phyloP scores from a whole-genome alignment of 2,113 vertebrate species.

The Aplodontia rufa region DNA sequence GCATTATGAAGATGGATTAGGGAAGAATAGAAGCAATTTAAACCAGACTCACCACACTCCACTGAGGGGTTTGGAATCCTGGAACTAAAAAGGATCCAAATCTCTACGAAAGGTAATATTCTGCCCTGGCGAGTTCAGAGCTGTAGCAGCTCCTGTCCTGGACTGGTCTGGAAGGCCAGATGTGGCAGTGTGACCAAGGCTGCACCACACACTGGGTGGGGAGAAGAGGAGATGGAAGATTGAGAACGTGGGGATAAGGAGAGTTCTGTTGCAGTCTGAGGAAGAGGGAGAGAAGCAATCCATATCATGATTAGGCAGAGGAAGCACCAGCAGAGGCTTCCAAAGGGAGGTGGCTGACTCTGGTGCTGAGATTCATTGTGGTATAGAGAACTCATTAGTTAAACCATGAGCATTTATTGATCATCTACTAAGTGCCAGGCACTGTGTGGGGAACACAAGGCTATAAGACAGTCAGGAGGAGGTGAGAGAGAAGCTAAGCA shows the following conservation, averaged over 20 bases:
- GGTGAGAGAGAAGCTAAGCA: neutral
- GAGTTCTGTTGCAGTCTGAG: no score
- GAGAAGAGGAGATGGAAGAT: neutral
- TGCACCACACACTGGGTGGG: fast-evolving
- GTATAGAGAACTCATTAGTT: neutral
- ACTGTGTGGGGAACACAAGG: neutral
- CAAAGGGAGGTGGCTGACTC: neutral
- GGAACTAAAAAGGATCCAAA: neutral
- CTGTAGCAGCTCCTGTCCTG: neutral
- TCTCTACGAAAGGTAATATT: neutral
- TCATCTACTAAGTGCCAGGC: neutral
- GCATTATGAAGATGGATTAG: neutral
- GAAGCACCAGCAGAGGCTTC: neutral
- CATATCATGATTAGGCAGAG: no score
- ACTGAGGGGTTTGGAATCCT: neutral
- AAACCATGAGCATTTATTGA: neutral
- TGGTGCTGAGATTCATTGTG: neutral
- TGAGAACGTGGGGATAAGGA: fast-evolving
- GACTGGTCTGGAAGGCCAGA: neutral
- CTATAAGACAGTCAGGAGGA: neutral
- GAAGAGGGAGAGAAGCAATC: no score
- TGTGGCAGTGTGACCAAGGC: neutral
- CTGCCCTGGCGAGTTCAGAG: neutral
- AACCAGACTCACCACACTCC: neutral
- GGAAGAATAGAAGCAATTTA: neutral